Percentiles rank a stretch among this genome's conserved stretches.
These are phyloP conservation scores for Diarsia dahlii DNA, from an alignment of 2,888 invertebrate genomes.

Conservation along the genomic window DNA sequence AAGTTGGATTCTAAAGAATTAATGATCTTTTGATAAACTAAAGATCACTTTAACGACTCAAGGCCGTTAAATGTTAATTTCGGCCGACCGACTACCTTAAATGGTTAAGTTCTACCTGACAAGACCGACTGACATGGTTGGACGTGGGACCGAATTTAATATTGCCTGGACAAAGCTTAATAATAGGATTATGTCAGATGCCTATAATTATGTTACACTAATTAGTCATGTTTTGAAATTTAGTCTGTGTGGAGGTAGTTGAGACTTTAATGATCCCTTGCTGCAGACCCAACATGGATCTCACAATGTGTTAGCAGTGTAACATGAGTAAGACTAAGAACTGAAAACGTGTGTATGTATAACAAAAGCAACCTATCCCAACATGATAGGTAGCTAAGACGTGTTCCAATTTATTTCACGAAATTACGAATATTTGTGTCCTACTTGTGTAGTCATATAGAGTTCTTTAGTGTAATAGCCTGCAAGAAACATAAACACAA, in stretches of 20 bases:
- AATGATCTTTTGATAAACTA: neutral
- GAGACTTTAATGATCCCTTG: neutral
- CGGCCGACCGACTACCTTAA: neutral
- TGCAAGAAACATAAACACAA: too few species aligned
- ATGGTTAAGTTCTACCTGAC: too few species aligned
- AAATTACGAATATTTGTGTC: neutral
- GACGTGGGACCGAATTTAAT: neutral
- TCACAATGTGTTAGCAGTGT: neutral
- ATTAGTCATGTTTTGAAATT: neutral
- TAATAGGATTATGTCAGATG: neutral
- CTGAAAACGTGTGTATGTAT: neutral
- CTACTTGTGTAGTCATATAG: neutral
- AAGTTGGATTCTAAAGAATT: neutral
- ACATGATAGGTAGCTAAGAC: neutral
- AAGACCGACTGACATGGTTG: neutral
- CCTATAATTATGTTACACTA: neutral
- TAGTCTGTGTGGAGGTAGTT: neutral
- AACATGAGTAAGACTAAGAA: neutral
- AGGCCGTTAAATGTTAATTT: neutral
- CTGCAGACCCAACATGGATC: neutral
- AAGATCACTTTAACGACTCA: conserved; percentile 1
- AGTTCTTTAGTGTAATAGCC: too few species aligned
- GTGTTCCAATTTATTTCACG: neutral
- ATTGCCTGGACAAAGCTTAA: neutral
- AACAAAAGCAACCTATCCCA: neutral